Evolutionary conservation across 2,888 invertebrate genomes (phyloP).

Genomic region (Troides helena): DNA sequence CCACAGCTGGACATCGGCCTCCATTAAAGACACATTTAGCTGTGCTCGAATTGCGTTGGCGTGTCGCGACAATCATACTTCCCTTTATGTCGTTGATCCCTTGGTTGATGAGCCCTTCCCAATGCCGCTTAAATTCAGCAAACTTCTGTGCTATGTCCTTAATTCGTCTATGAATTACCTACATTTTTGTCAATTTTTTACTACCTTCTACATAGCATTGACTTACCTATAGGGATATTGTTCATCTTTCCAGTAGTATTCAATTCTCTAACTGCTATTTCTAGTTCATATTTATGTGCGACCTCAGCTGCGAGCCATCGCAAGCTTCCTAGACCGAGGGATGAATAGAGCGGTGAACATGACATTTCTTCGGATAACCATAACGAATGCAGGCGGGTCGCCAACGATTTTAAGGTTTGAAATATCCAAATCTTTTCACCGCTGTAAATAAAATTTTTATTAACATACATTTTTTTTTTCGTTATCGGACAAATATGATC

Average conservation of each 20-base stretch:
- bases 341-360: constrained; percentile 48
- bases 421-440: constrained; percentile 68
- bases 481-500: too few relatives aligned
- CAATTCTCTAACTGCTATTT: constrained; percentile 33
- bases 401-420: constrained; percentile 48
- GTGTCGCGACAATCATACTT: too few relatives aligned
- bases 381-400: constrained; percentile 38
- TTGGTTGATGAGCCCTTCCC: too few relatives aligned
- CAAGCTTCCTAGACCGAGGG: constrained; percentile 41
- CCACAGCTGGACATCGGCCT: too few relatives aligned
- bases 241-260: constrained; percentile 31
- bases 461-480: background rate
- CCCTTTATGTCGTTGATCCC: too few relatives aligned
- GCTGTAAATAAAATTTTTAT: constrained; percentile 37
- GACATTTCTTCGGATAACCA: constrained; percentile 46
- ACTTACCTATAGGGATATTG: constrained; percentile 44
- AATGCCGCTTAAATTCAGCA: too few relatives aligned
- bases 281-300: constrained; percentile 35
- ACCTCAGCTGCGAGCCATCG: constrained; percentile 33
- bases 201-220: background rate
- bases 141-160: too few relatives aligned
- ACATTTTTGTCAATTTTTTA: too few relatives aligned
- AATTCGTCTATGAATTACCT: too few relatives aligned
- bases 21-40: too few relatives aligned
- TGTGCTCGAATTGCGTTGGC: too few relatives aligned